These are phyloP conservation scores for Erynnis tages DNA, from an alignment of 2,888 invertebrate species.

Conservation along the genomic window DNA sequence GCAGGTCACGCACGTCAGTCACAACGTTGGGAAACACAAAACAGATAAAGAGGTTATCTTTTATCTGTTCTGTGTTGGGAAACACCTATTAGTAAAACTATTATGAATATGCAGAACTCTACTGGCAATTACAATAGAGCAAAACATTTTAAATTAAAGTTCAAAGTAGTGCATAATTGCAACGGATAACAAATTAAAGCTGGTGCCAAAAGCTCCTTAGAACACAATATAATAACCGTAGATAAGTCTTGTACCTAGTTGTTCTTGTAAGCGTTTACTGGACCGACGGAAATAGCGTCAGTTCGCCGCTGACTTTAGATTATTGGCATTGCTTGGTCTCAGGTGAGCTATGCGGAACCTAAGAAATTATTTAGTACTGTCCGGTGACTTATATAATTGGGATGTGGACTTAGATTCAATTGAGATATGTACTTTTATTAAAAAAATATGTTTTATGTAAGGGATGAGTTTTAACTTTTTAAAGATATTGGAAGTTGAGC, in stretches of 20 bases:
- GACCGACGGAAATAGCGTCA: constrained; percentile 17
- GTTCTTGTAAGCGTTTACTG: constrained; percentile 20
- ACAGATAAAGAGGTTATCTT: too few relatives aligned
- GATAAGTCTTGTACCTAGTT: constrained; percentile 2
- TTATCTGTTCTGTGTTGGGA: too few relatives aligned
- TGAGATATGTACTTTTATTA: too few relatives aligned
- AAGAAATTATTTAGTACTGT: background rate
- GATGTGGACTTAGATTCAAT: too few relatives aligned
- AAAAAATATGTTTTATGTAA: too few relatives aligned
- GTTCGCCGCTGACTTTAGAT: constrained; percentile 34
- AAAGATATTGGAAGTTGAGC: too few relatives aligned
- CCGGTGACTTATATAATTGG: too few relatives aligned
- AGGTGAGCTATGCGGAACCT: constrained; percentile 10
- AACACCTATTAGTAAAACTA: too few relatives aligned
- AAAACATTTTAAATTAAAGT: background rate
- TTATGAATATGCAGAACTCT: background rate
- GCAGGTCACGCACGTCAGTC: too few relatives aligned
- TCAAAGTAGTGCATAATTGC: constrained; percentile 17
- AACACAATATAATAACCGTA: too few relatives aligned
- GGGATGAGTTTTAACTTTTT: too few relatives aligned
- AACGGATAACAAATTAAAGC: constrained; percentile 24
- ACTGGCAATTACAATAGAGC: background rate
- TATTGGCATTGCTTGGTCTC: constrained; percentile 20
- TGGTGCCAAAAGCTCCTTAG: constrained; percentile 18
- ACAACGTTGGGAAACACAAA: too few relatives aligned